Evolutionary conservation across 2,888 invertebrate species (phyloP).

Genomic region (Drosophila percnosoma): DNA sequence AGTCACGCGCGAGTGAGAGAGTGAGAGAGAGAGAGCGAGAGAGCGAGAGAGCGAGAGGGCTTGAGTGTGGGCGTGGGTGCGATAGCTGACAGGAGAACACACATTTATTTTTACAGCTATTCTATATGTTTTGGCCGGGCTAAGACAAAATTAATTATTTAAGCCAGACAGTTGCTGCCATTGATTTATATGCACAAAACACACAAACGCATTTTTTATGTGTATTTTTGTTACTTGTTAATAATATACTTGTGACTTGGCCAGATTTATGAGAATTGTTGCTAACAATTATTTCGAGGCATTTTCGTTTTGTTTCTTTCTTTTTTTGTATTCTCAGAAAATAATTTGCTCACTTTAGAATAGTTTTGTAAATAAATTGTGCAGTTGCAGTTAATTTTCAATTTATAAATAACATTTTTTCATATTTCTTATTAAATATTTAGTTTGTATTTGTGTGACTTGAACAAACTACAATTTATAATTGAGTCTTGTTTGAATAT

Average conservation of each 20-base stretch:
- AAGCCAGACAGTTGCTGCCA: constrained; percentile 53
- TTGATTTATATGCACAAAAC: constrained; percentile 63
- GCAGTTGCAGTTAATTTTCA: neutral
- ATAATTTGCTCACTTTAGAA: neutral
- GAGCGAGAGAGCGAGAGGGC: neutral
- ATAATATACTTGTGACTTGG: constrained; percentile 16
- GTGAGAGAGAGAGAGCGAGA: neutral
- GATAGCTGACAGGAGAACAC: constrained; percentile 7
- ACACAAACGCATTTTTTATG: constrained; percentile 4
- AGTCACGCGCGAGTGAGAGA: neutral
- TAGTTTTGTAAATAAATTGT: constrained; percentile 11
- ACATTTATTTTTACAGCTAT: constrained; percentile 61
- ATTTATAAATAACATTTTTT: constrained; percentile 2
- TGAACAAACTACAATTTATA: constrained; percentile 22
- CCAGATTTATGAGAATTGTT: constrained; percentile 25
- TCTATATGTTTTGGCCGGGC: constrained; percentile 57
- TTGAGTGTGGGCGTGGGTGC: neutral
- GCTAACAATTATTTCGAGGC: constrained; percentile 5
- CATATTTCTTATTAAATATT: neutral
- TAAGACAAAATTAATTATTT: constrained; percentile 72
- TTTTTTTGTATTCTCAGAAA: neutral
- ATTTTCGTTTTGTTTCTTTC: neutral
- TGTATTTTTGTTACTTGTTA: constrained; percentile 18
- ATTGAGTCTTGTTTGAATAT: constrained; percentile 9
- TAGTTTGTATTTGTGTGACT: neutral